Conservation (phyloP, 2,888 invertebrate species). For the Meiosimyza platycephala region DNA sequence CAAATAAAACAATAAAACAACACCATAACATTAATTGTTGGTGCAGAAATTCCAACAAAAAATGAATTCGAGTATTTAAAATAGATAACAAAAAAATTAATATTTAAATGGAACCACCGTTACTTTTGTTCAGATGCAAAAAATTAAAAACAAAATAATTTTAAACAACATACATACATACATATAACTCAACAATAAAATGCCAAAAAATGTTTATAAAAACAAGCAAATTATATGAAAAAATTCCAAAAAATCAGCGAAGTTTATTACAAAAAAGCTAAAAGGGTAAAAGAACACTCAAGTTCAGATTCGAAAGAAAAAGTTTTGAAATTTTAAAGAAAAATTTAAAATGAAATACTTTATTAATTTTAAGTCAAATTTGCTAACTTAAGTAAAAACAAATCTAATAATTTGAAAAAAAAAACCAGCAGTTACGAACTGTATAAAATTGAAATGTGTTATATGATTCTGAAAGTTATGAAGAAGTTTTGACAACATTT, state of each 20-base stretch:
- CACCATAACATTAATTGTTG: too few species aligned
- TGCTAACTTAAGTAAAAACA: neutral
- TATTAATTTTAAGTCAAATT: conserved; percentile 17
- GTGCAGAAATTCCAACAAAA: too few species aligned
- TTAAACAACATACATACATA: conserved; percentile 16
- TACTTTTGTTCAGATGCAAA: conserved; percentile 28
- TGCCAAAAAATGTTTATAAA: conserved; percentile 5
- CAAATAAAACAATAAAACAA: too few species aligned
- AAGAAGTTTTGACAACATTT: too few species aligned
- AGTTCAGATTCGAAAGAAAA: neutral
- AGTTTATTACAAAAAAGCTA: neutral
- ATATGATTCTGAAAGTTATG: neutral
- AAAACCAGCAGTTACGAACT: neutral
- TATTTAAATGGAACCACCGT: conserved; percentile 42
- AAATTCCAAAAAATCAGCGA: neutral
- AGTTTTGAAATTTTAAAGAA: neutral
- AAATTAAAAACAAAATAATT: conserved; percentile 5
- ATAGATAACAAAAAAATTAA: conserved; percentile 17
- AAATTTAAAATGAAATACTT: conserved; percentile 11
- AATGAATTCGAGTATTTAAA: neutral
- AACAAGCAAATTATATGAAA: neutral
- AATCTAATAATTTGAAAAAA: neutral
- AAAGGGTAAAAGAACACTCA: neutral
- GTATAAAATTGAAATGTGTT: neutral
- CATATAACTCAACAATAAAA: conserved; percentile 13